Evolutionary conservation across 2,797 vertebrate genomes (phyloP).

Genomic region (Rhinella marina): DNA sequence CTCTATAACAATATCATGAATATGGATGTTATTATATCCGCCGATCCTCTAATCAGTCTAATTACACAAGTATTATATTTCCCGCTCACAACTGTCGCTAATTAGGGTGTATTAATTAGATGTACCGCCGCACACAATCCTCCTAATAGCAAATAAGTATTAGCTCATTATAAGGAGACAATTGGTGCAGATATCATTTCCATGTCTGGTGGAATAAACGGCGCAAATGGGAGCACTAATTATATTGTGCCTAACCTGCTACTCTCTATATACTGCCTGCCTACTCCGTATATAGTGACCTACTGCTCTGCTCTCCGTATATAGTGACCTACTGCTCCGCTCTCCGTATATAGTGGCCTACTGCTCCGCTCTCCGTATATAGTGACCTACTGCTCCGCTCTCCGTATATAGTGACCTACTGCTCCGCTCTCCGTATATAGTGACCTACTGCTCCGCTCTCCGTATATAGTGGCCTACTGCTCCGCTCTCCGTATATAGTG

Average conservation of each 20-base stretch:
- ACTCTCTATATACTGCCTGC: not conserved
- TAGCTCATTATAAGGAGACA: slow-evolving; percentile 43
- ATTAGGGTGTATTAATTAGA: slow-evolving; percentile 54
- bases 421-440: not conserved
- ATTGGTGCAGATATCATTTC: not conserved
- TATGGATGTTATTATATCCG: slow-evolving; percentile 25
- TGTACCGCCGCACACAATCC: slow-evolving; percentile 34
- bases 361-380: not conserved
- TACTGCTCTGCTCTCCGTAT: not conserved
- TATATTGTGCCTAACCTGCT: not conserved
- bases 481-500: not conserved
- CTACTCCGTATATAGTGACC: not conserved
- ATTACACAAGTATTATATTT: slow-evolving; percentile 46
- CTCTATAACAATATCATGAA: slow-evolving; percentile 19
- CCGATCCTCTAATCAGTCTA: slow-evolving; percentile 46
- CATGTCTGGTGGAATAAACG: not conserved
- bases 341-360: not conserved
- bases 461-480: not conserved
- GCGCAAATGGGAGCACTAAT: not conserved
- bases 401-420: not conserved
- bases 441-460: not conserved
- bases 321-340: not conserved
- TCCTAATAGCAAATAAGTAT: slow-evolving; percentile 45
- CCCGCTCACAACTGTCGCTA: slow-evolving; percentile 42
- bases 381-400: not conserved